These are phyloP conservation scores for Psittacula echo DNA, from an alignment of 2,797 vertebrate species.

Conservation along the genomic window DNA sequence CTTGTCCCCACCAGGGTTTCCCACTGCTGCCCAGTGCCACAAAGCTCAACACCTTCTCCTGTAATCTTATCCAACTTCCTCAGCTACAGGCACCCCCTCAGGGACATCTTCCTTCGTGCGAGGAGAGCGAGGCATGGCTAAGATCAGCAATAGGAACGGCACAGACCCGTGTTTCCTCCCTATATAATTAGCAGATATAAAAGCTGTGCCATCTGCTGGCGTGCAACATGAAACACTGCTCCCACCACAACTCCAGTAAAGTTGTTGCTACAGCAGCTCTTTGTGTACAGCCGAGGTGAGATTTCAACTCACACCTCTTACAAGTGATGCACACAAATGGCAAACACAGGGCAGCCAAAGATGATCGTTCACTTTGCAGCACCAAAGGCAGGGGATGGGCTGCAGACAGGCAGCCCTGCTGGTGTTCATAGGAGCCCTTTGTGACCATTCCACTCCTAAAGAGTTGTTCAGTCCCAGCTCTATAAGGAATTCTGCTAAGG, in stretches of 20 bases:
- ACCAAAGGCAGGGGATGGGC: fast-evolving
- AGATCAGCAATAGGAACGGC: not conserved
- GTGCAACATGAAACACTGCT: not conserved
- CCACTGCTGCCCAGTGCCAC: not conserved
- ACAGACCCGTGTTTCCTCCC: not conserved
- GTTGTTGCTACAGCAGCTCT: not conserved
- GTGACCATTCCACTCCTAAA: too few relatives aligned
- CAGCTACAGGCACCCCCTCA: not conserved
- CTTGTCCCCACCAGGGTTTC: not conserved
- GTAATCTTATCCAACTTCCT: not conserved
- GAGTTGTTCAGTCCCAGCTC: not conserved
- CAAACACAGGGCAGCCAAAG: not conserved
- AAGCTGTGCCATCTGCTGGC: constrained; percentile 66
- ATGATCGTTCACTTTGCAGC: not conserved
- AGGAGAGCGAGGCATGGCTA: not conserved
- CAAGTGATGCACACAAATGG: not conserved
- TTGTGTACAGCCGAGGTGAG: not conserved
- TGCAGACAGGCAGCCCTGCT: not conserved
- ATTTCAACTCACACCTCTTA: not conserved
- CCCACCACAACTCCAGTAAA: not conserved
- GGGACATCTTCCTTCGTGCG: not conserved
- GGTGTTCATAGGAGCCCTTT: fast-evolving
- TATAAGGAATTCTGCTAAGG: not conserved
- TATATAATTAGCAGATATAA: not conserved
- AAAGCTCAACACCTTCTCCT: not conserved